Evolutionary conservation across 2,797 vertebrate species (phyloP).

Genomic region (Artibeus lituratus): DNA sequence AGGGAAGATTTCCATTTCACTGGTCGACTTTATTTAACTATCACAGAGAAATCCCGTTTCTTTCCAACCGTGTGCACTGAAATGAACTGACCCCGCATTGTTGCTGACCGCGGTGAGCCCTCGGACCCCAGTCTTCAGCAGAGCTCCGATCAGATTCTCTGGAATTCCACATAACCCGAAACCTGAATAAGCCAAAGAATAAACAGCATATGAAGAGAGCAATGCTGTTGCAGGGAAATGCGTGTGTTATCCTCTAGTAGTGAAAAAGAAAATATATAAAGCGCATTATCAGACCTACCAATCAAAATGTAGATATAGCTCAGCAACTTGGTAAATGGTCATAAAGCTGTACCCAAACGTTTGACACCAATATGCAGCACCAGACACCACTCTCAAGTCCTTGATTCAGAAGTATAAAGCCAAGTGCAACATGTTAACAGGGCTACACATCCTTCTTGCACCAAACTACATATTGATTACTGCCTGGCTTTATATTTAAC

Average conservation of each 20-base stretch:
- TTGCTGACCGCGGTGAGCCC: constrained; percentile 96
- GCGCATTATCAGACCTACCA: neutral
- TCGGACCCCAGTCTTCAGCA: constrained; percentile 93
- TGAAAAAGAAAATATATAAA: neutral
- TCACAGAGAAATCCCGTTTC: neutral
- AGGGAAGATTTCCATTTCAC: neutral
- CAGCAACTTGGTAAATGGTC: neutral
- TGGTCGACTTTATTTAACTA: neutral
- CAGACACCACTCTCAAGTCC: neutral
- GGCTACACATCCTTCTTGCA: neutral
- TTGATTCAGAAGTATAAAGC: neutral
- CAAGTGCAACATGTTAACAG: neutral
- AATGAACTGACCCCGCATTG: constrained; percentile 92
- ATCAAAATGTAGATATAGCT: neutral
- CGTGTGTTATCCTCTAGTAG: neutral
- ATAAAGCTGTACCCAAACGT: neutral
- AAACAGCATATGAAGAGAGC: neutral
- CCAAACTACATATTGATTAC: neutral
- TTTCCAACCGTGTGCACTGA: neutral
- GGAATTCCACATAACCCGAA: constrained; percentile 98
- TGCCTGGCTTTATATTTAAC: neutral
- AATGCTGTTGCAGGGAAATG: neutral
- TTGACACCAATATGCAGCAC: neutral
- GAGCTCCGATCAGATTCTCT: constrained; percentile 95
- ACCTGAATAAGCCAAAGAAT: constrained; percentile 81